Percentiles rank a stretch among this genome's conserved stretches.
These are phyloP conservation scores for Ectemnius continuus DNA, from an alignment of 2,888 invertebrate species.

Conservation along the genomic window DNA sequence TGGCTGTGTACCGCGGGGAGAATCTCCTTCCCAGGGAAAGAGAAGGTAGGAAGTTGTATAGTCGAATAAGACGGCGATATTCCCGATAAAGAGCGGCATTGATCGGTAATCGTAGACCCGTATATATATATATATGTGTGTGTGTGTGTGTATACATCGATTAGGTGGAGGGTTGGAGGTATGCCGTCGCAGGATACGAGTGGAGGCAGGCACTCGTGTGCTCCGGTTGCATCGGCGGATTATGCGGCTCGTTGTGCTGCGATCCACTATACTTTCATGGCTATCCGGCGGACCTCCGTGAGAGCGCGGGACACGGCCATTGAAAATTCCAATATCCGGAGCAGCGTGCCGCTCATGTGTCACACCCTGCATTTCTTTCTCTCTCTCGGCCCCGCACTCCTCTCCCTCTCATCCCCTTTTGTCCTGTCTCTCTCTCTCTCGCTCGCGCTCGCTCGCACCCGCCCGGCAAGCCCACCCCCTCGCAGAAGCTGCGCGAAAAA, in stretches of 20 bases:
- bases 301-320: constrained; percentile 30
- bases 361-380: constrained; percentile 2
- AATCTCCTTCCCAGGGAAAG: background rate
- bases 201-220: constrained; percentile 4
- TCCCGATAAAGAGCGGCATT: constrained; percentile 4
- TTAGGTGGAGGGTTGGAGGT: background rate
- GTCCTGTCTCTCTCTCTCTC: background rate
- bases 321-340: constrained; percentile 57
- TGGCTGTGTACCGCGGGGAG: background rate
- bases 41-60: background rate
- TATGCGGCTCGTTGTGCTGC: constrained; percentile 41
- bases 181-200: too few relatives aligned
- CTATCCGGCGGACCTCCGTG: constrained; percentile 14
- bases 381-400: background rate
- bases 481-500: too few relatives aligned
- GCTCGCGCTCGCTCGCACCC: background rate
- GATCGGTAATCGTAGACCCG: constrained; percentile 13
- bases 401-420: background rate
- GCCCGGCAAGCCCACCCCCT: background rate
- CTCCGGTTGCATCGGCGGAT: constrained; percentile 28
- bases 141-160: background rate
- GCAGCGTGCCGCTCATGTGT: constrained; percentile 11
- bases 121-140: background rate
- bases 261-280: constrained; percentile 45
- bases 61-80: background rate